Base-by-base conservation (phyloP, 64 coral and sea anemone genomes). In the Stichodactyla helianthus region DNA sequence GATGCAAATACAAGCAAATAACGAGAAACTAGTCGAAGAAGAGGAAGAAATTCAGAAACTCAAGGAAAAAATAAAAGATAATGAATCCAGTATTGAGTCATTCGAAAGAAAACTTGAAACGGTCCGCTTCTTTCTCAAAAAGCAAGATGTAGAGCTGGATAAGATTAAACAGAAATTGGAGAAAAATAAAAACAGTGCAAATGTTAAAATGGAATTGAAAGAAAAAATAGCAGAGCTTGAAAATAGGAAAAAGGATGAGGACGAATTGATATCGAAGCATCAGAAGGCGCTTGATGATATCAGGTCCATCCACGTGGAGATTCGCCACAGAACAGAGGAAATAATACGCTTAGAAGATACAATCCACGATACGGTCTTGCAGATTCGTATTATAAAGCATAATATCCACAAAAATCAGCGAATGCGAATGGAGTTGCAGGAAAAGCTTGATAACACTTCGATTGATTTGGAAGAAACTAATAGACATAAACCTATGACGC, bases 341-440 rank as follows among this genome's bases (percentile, higher is more conserved):
- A 79, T 67, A 9, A 97, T 97, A 27, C 63, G 4, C 1, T 70
- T 97, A 35, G 94, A 97, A 79, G 94, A 97, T 50, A 71, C 52
- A 7, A 90, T 97, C 52, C 94, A 97, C 88, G 94, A 97, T 26
- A 84, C 51, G 23, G 35, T 97, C 23, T 89, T 97, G 79, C 94
- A 93, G 59, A 90, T 93, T 26, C 85, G 88, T 23, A 64, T 83
- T 6, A 67, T 87, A 19, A 97, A 93, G 70, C 85, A 97, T 18
- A 83, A 18, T 53, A 51, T 83, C 4, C 88, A 90, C 16, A 97
- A 97, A 71, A 79, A 89, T 18, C 88, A 97, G 16, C 91, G 91
- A 7, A 82, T 79, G 16, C 27, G 62, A 31, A 28, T 79, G 14
- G 94, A 97, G 16, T 84, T 97, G 50, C 94, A 97, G 82, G 91